Base-by-base conservation (phyloP, 1,140 invertebrate genomes). In the Metopolophium dirhodum region DNA sequence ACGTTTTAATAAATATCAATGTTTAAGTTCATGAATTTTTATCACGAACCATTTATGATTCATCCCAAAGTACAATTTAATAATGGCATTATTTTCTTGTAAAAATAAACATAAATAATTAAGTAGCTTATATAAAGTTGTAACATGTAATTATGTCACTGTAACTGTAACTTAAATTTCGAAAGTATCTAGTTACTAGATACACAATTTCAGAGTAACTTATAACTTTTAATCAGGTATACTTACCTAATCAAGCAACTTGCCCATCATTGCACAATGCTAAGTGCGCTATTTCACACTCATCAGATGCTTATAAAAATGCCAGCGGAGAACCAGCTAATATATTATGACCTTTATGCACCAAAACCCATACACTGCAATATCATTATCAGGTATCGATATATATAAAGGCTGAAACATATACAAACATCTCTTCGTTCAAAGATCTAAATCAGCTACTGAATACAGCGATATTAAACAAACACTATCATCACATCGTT, bases 401-500 rank as follows among this genome's bases (percentile, higher is more conserved):
- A 4, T 37, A 54, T 23, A 7, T 23, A 77, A 77, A 77, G 30
- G 30, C 30, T 77, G 61, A 77, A 54, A 20, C 61, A 14, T n/a
- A 77, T 18, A 20, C 30, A 77, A 77, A 77, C 30, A n/a, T n/a
- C 30, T 77, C 61, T n/a, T 18, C 14, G 30, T 9, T n/a, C n/a
- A 77, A n/a, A n/a, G 61, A 77, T 77, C 30, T 77, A 77, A 77
- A 77, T 77, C 61, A 77, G n/a, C 30, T 77, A 77, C 14, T 77
- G 0, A n/a, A n/a, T n/a, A 14, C 61, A 77, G 61, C 30, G 14
- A 77, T 77, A 77, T 77, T n/a, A 77, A 77, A 77, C 6, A 77
- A 77, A 77, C 61, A n/a, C 30, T 77, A 77, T 77, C 30, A 77
- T 77, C 61, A n/a, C n/a, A 77, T 77, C 61, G 61, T 77, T 77